Percentiles rank a stretch among this genome's conserved stretches.
These are phyloP conservation scores for Hypomesus transpacificus DNA, from an alignment of 2,113 vertebrate species.

Conservation along the genomic window DNA sequence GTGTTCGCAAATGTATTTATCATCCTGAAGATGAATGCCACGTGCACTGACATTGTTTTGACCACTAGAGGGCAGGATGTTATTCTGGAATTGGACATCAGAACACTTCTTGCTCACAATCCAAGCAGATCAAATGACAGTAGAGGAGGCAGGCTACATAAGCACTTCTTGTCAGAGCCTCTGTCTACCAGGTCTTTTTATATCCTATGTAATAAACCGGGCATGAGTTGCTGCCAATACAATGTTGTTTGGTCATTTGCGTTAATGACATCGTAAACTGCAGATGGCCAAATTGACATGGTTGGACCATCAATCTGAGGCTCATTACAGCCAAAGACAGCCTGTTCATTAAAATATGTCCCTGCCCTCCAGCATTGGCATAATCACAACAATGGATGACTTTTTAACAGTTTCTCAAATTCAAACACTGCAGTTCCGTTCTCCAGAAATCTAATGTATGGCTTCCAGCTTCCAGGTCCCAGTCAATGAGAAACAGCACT, in stretches of 20 bases:
- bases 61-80: constrained; percentile 36
- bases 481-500: background rate
- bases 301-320: constrained; percentile 10
- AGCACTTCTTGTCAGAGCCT: constrained; percentile 14
- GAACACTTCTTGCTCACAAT: background rate
- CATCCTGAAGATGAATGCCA: background rate
- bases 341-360: background rate
- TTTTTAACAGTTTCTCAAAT: background rate
- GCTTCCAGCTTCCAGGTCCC: no score
- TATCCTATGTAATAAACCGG: constrained; percentile 12
- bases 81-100: background rate
- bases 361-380: background rate
- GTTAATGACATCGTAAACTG: constrained; percentile 33
- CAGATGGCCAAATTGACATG: constrained; percentile 37
- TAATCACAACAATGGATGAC: no score
- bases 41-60: background rate
- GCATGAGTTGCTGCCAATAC: constrained; percentile 13
- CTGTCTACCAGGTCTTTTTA: constrained; percentile 27
- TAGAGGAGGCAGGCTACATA: constrained; percentile 12
- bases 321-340: background rate
- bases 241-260: constrained; percentile 5
- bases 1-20: background rate
- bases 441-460: no score
- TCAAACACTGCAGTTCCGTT: background rate
- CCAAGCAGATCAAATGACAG: background rate